Conservation (phyloP, 2,888 invertebrate species). For the Megastigmus dorsalis region DNA sequence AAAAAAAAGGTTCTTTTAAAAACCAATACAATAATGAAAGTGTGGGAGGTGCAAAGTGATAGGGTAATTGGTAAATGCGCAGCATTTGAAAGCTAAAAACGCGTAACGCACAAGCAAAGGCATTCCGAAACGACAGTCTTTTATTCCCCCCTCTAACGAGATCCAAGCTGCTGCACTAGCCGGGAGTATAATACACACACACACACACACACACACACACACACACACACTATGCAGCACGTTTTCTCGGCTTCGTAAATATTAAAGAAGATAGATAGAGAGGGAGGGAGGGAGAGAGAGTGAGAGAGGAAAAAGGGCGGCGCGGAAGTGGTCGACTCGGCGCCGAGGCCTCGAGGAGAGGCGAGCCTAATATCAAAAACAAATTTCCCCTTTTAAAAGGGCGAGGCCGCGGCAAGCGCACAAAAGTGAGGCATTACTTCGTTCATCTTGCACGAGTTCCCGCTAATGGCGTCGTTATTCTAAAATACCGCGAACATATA, state of each 20-base stretch:
- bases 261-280: conserved; percentile 55
- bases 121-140: conserved; percentile 36
- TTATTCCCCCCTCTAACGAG: conserved; percentile 22
- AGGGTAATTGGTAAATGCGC: too few relatives aligned
- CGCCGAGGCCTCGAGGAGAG: too few relatives aligned
- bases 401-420: conserved; percentile 54
- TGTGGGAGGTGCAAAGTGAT: too few relatives aligned
- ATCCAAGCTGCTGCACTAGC: conserved; percentile 14
- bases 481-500: conserved; percentile 72
- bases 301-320: conserved; percentile 45
- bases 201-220: too few relatives aligned
- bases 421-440: conserved; percentile 67
- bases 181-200: too few relatives aligned
- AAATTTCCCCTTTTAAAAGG: conserved; percentile 66
- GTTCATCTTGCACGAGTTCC: conserved; percentile 67
- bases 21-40: too few relatives aligned
- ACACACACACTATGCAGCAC: too few relatives aligned
- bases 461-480: conserved; percentile 73
- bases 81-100: too few relatives aligned
- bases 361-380: conserved; percentile 66
- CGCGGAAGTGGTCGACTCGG: conserved; percentile 47
- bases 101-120: too few relatives aligned
- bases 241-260: conserved; percentile 56
- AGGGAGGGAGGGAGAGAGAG: conserved; percentile 39
- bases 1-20: too few relatives aligned